Conservation (phyloP, 2,113 vertebrate species). For the Nothobranchius furzeri region DNA sequence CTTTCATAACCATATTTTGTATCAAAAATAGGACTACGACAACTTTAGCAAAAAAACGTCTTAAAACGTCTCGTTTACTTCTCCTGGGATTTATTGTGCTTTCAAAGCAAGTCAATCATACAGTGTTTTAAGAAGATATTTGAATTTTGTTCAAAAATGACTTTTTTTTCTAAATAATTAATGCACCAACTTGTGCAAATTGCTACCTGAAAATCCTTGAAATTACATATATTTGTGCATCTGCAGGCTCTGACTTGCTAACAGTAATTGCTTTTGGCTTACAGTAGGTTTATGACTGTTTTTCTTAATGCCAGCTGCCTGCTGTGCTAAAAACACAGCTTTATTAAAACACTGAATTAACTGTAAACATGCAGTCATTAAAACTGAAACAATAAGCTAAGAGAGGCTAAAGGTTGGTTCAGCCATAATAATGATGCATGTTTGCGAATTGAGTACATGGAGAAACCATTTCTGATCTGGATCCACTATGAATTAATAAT, state of each 20-base stretch:
- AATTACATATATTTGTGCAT: neutral
- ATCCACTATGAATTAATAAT: neutral
- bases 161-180: neutral
- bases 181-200: neutral
- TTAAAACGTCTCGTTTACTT: too few relatives aligned
- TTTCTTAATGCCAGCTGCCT: neutral
- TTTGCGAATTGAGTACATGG: neutral
- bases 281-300: slow-evolving; percentile 1
- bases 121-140: too few relatives aligned
- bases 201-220: neutral
- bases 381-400: slow-evolving; percentile 1
- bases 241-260: slow-evolving; percentile 1
- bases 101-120: too few relatives aligned
- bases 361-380: slow-evolving; percentile 4
- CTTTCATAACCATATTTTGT: too few relatives aligned
- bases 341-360: slow-evolving; percentile 2
- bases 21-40: too few relatives aligned
- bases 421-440: neutral
- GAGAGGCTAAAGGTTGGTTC: slow-evolving; percentile 4
- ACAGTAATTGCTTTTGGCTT: neutral
- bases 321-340: slow-evolving; percentile 9
- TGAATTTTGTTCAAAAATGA: too few relatives aligned
- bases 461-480: neutral
- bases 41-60: too few relatives aligned
- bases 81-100: too few relatives aligned